These are phyloP conservation scores for Cryptus armator DNA, from an alignment of 2,888 invertebrate species.

Conservation along the genomic window DNA sequence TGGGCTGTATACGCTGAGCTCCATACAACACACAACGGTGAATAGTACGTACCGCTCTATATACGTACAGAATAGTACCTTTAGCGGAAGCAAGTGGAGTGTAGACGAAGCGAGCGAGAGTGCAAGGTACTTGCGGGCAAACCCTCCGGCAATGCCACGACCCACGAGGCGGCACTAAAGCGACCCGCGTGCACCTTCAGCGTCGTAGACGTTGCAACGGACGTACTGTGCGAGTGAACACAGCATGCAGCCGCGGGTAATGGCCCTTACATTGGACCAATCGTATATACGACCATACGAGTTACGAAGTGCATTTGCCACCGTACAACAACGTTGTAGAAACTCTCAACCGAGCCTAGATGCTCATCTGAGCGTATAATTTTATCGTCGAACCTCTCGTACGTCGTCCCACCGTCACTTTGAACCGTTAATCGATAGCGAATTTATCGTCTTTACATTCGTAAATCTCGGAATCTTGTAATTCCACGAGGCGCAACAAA, in stretches of 20 bases:
- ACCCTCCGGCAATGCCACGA: conserved; percentile 66
- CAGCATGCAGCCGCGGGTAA: conserved; percentile 70
- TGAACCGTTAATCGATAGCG: conserved; percentile 47
- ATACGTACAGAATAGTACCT: conserved; percentile 3
- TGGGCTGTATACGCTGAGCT: conserved; percentile 22
- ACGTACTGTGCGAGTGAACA: conserved; percentile 62
- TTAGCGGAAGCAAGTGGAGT: conserved; percentile 23
- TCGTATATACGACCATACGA: conserved; percentile 64
- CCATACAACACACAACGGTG: conserved; percentile 3
- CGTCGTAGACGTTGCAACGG: conserved; percentile 47
- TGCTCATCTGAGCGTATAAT: conserved; percentile 57
- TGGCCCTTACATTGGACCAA: conserved; percentile 74
- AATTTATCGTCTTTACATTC: conserved; percentile 42
- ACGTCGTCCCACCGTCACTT: conserved; percentile 32
- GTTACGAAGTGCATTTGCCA: conserved; percentile 73
- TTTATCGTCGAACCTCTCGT: conserved; percentile 46
- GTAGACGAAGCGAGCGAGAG: conserved; percentile 48
- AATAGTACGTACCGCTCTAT: background rate
- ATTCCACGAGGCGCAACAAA: background rate
- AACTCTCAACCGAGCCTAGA: conserved; percentile 29
- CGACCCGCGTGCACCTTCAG: conserved; percentile 54
- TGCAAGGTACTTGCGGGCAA: conserved; percentile 64
- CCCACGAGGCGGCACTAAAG: conserved; percentile 63
- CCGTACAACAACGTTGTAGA: conserved; percentile 59
- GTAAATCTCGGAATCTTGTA: conserved; percentile 11